A percentile compares a stretch with the other conserved stretches of the same genome.
These are phyloP conservation scores for Ginglymostoma cirratum DNA, from an alignment of 2,113 vertebrate species.

Conservation along the genomic window DNA sequence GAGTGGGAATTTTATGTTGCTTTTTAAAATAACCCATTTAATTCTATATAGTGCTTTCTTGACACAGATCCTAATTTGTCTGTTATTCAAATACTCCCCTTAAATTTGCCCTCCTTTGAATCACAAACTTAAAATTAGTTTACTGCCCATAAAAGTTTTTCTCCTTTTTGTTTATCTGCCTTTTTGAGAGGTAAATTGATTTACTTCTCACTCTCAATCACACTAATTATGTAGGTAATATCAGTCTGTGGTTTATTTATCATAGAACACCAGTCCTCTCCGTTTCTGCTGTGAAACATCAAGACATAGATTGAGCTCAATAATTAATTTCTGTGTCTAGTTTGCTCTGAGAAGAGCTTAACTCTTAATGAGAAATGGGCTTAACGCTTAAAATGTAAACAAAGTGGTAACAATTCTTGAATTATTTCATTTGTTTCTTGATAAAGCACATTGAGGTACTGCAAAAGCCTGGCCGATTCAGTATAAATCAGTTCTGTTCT, in stretches of 20 bases:
- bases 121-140: neutral
- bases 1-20: neutral
- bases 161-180: neutral
- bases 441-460: neutral
- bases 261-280: neutral
- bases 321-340: neutral
- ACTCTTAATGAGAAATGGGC: constrained; percentile 8
- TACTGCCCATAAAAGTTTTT: neutral
- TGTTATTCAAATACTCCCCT: neutral
- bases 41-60: neutral
- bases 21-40: neutral
- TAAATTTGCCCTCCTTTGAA: neutral
- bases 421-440: neutral
- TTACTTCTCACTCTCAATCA: neutral
- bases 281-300: constrained; percentile 2
- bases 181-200: neutral
- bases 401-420: constrained; percentile 9
- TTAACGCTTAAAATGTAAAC: neutral
- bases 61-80: neutral
- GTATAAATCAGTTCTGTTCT: neutral
- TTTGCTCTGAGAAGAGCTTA: neutral
- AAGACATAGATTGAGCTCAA: neutral
- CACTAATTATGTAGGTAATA: neutral
- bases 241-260: constrained; percentile 15
- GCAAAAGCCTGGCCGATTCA: constrained; percentile 18